Base-by-base conservation (phyloP, 2,113 vertebrate species). In the Lycocorax pyrrhopterus region DNA sequence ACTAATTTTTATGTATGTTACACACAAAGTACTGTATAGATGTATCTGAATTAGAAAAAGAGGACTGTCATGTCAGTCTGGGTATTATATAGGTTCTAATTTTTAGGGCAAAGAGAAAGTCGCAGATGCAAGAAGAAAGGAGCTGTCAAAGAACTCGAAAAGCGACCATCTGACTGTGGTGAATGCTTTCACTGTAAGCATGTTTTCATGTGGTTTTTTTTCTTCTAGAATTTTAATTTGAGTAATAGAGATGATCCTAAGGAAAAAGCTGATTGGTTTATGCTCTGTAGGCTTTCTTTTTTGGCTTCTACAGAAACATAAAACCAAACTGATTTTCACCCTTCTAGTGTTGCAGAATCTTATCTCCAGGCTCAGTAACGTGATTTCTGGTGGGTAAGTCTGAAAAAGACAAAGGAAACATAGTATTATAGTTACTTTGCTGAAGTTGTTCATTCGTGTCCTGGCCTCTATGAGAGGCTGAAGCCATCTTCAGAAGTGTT, bases 81-180 rank as follows among this genome's bases (percentile, higher is more conserved):
- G 56, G 29, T 87, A 5, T 75, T 89, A 81, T 8, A 66, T 18
- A 32, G 14, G 9, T 80, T 74, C 37, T 95, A 0, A 71, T 96
- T 95, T 78, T 89, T 96, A 99, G 99, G 99, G 99, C 52, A 99
- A 99, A 97, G 99, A 99, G 96, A 99, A 99, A 96, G 93, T 99
- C 7, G 99, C 99, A 37, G 99, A 99, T 98, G 98, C 98, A 85
- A 99, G 98, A 97, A 99, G 99, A 84, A 99, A 98, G 90, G 96
- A 96, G 37, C 94, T 99, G 78, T 99, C 99, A 30, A 99, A 97
- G 83, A 98, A 99, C 94, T 98, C 98, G 1, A 99, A 98, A 93
- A 99, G 99, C 35, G 99, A 99, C 91, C 99, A 99, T 93, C 98
- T 99, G 39, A 99, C 99, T 27, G 98, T 99, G 49, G 98, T 99